Base-by-base conservation (phyloP, 2,888 invertebrate species). In the Caenorhabditis zanzibari region DNA sequence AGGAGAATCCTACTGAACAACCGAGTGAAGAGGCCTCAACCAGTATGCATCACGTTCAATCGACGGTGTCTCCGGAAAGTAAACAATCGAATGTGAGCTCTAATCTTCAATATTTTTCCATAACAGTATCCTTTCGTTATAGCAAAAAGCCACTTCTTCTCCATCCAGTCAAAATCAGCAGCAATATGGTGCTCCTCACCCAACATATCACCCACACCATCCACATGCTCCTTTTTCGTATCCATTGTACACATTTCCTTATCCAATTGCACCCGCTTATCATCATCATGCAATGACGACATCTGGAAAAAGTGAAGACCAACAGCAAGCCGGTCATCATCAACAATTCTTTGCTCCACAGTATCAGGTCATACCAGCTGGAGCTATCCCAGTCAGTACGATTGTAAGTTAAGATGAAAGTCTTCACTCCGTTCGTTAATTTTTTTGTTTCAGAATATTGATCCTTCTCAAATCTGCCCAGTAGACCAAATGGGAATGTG, bases 381-480 rank as follows among this genome's bases (percentile, higher is more conserved):
- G 79, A 19, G 82, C 82, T 0, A 74, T 82, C 6, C 79, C 82
- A 10, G 69, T 82, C 19, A 77, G 82, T 64, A 82, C 82, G 35
- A 82, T 82, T 69, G 82, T 82, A 28, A 74, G 54, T 54, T 19
- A 68, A 58, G 22, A n/a, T 41, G 6, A 28, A 19, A 19, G 0
- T 44, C 19, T 32, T n/a, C 6, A 47, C 9, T 35, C 1, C 16
- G 16, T 22, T 10, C 12, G n/a, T 24, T 54, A 2, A 22, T 54
- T 14, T n/a, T n/a, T 14, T 14, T 44, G 9, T 44, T 82, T 44
- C 61, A 84, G 84, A 84, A 54, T 16, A 72, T 81, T 12, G 84
- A 84, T 56, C 75, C 80, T 14, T 75, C 80, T 7, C 79, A 79
- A 56, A 72, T 84, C 6, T 80, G 84, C 52, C 84, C 84, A 9